Evolutionary conservation across 2,797 vertebrate species (phyloP), one percentile per base, ranked within the genome.

Genomic region (Gymnothorax javanicus): DNA sequence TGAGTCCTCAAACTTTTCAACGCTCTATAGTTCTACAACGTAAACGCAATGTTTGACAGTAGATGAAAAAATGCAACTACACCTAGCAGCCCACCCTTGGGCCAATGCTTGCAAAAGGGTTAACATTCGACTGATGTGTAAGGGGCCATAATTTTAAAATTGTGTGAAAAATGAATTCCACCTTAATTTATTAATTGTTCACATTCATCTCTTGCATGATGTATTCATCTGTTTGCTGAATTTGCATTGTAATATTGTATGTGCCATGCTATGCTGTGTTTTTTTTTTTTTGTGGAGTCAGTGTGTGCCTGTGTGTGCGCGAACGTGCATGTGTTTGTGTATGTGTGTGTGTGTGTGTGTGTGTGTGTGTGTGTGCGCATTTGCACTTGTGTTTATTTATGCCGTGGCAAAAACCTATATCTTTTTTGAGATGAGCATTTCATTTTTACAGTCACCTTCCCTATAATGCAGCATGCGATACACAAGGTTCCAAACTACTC

Each of bases 281-380:
- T 43, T 43, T 43, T 43, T 43, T 43, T 43, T 43, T 43, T 43
- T 43, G 33, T 43, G 50, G 52, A 50, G 33, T 54, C 2, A 50
- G 79, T 82, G 79, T 82, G 79, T 54, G 43, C 43, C 33, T 82
- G 4, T 54, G 33, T 82, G 79, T 82, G 79, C n/a, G 43, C n/a
- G 43, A 50, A 43, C 33, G 33, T 43, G 33, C 33, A 43, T 43
- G 33, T 43, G 33, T 43, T 43, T 43, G 33, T 43, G 89, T 62
- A 27, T 83, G 7, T n/a, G 62, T 23, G 59, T 75, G 13, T 73
- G 67, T 59, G 27, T 43, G 15, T 77, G 56, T 77, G 71, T 85
- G 84, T 77, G 69, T 85, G 84, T 85, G 84, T 60, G 71, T 60
- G 84, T 15, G 69, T n/a, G 85, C 82, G 73, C 33, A 54, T 67